Evolutionary conservation across 2,113 vertebrate genomes (phyloP).

Genomic region (Urocolius indicus): DNA sequence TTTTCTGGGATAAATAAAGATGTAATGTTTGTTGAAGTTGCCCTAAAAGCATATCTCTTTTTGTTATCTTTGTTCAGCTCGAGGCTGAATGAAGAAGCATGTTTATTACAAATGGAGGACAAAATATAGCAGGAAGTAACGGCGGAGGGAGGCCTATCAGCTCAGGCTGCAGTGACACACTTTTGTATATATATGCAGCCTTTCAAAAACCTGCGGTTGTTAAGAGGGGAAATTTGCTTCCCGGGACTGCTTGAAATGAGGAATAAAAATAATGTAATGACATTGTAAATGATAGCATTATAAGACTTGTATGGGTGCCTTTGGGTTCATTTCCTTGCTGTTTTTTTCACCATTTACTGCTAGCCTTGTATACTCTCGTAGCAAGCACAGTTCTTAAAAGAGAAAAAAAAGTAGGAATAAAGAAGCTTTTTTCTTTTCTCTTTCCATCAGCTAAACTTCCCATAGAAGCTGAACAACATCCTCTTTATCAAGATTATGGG

Average conservation of each 20-base stretch:
- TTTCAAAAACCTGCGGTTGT: background rate
- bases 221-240: background rate
- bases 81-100: background rate
- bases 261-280: conserved; percentile 24
- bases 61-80: background rate
- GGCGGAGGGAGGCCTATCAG: background rate
- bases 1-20: background rate
- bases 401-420: background rate
- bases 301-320: background rate
- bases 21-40: background rate
- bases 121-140: background rate
- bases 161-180: background rate
- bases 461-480: conserved; percentile 40
- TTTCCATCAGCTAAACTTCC: conserved; percentile 38
- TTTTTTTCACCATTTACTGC: background rate
- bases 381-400: background rate
- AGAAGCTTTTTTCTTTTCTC: conserved; percentile 20
- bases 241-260: background rate
- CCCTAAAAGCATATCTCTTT: background rate
- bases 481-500: conserved; percentile 40
- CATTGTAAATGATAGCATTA: background rate
- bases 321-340: conserved; percentile 5
- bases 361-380: background rate
- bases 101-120: background rate
- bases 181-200: background rate